phyloP scores from a whole-genome alignment of 2,797 vertebrate genomes.

The Danionella dracula region DNA sequence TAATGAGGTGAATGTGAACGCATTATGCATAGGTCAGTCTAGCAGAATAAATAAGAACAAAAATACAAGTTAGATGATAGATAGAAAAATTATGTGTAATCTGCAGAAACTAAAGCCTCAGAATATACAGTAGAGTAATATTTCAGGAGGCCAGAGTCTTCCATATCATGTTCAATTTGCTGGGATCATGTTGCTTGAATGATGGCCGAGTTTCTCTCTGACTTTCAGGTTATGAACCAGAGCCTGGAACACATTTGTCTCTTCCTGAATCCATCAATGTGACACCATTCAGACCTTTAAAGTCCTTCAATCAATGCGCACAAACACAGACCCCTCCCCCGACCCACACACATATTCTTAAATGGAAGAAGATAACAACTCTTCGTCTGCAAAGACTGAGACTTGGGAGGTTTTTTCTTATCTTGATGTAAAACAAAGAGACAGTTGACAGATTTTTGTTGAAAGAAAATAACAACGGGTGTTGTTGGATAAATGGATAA shows the following conservation, averaged over 20 bases:
- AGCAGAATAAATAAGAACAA: background rate
- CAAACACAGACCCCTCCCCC: slow-evolving; percentile 18
- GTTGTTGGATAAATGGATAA: too few species aligned
- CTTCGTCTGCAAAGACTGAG: slow-evolving; percentile 13
- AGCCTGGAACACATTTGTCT: slow-evolving; percentile 32
- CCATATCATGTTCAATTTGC: slow-evolving; percentile 40
- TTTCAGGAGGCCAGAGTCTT: background rate
- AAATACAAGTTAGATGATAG: too few species aligned
- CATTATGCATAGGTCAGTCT: background rate
- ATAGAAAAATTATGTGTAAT: too few species aligned
- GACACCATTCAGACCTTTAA: slow-evolving; percentile 17
- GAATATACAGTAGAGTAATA: background rate
- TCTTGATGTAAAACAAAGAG: background rate
- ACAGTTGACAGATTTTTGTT: background rate
- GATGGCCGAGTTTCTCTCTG: slow-evolving; percentile 28
- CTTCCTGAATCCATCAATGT: slow-evolving; percentile 27
- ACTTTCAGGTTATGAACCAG: slow-evolving; percentile 19
- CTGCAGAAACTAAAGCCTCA: too few species aligned
- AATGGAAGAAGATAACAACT: background rate
- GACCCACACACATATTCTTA: slow-evolving; percentile 13
- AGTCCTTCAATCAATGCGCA: slow-evolving; percentile 10
- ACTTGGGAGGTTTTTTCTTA: background rate
- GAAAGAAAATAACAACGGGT: too few species aligned
- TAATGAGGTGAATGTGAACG: background rate
- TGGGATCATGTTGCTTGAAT: slow-evolving; percentile 16